A percentile compares a stretch with the other conserved stretches of the same genome.
Conservation (phyloP, 2,888 invertebrate genomes). For the Cantharis rufa region DNA sequence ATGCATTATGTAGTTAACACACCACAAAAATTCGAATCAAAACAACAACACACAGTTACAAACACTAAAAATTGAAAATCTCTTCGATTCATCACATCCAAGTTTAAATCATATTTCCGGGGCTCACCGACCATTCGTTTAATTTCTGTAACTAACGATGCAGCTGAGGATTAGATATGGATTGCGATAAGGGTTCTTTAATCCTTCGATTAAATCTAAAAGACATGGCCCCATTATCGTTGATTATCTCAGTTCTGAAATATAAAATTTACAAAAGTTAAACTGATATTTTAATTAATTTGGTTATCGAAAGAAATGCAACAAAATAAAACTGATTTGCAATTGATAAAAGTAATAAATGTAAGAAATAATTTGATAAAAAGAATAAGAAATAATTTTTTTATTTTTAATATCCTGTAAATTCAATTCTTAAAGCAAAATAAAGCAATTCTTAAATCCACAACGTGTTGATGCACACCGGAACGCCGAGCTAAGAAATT, state of each 20-base stretch:
- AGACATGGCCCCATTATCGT: conserved; percentile 38
- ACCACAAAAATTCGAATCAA: neutral
- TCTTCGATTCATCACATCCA: conserved; percentile 32
- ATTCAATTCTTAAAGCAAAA: too few species aligned
- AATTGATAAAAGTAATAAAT: too few species aligned
- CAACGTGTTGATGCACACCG: too few species aligned
- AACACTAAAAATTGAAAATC: conserved; percentile 3
- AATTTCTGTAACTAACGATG: conserved; percentile 45
- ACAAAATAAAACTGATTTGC: too few species aligned
- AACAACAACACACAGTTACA: neutral
- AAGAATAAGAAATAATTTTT: too few species aligned
- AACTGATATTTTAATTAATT: conserved; percentile 7
- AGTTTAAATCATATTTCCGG: neutral
- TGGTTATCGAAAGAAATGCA: neutral
- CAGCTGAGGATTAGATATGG: conserved; percentile 42
- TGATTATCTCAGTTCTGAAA: conserved; percentile 35
- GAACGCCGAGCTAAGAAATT: too few species aligned
- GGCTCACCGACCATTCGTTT: conserved; percentile 36
- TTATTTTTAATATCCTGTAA: too few species aligned
- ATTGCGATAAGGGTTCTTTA: conserved; percentile 45
- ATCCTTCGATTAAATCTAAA: conserved; percentile 40
- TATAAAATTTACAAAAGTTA: conserved; percentile 10
- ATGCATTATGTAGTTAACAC: neutral
- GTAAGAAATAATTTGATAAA: too few species aligned
- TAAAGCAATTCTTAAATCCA: too few species aligned